Percentiles rank a stretch among this genome's conserved stretches.
phyloP scores from a whole-genome alignment of 2,888 invertebrate genomes.

The Conistra vaccinii region DNA sequence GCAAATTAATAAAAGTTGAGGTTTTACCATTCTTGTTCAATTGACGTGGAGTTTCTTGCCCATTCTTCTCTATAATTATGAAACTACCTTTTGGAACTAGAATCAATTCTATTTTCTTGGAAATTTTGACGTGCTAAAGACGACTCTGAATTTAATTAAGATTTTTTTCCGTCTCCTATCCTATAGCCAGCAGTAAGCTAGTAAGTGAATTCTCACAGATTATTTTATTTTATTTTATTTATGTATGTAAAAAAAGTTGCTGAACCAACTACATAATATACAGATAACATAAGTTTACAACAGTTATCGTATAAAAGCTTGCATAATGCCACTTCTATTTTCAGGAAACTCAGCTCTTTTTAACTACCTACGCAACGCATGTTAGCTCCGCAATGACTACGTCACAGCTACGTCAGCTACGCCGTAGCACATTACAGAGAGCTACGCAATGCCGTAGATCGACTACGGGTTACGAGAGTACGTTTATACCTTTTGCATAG shows the following conservation, averaged over 20 bases:
- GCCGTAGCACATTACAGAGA: constrained; percentile 6
- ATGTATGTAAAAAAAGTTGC: not conserved
- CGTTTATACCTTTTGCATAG: not conserved
- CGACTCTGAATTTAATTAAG: too few relatives aligned
- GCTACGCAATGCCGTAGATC: not conserved
- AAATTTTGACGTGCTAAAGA: too few relatives aligned
- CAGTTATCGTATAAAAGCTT: not conserved
- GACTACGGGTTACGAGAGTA: not conserved
- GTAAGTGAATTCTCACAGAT: not conserved
- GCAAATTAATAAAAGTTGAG: too few relatives aligned
- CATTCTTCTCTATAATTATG: too few relatives aligned
- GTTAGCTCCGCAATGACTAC: not conserved
- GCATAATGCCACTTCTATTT: not conserved
- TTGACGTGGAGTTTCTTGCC: too few relatives aligned
- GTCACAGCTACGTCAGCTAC: not conserved
- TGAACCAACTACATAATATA: not conserved
- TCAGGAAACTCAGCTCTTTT: not conserved
- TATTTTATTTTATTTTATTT: not conserved
- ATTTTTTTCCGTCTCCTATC: too few relatives aligned
- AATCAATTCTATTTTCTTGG: too few relatives aligned
- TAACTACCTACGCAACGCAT: not conserved
- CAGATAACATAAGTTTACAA: not conserved
- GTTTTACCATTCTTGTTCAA: too few relatives aligned
- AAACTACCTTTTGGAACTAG: too few relatives aligned
- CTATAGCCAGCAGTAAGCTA: not conserved